Evolutionary conservation across 2,797 vertebrate genomes (phyloP).

Genomic region (Danio aesculapii): DNA sequence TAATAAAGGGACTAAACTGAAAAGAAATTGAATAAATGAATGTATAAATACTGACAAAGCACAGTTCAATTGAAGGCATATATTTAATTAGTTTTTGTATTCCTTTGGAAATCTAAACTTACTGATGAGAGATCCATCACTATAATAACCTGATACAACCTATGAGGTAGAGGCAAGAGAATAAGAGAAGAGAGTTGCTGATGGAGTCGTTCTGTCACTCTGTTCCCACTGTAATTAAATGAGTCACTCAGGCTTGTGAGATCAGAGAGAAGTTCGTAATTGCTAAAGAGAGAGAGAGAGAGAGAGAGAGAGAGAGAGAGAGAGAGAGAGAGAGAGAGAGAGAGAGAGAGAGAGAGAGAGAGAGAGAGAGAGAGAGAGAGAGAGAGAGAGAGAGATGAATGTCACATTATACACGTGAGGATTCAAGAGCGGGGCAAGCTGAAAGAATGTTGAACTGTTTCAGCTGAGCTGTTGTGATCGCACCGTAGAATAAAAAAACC

Average conservation of each 20-base stretch:
- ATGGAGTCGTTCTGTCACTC: constrained; percentile 49
- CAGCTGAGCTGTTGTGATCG: constrained; percentile 9
- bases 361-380: neutral
- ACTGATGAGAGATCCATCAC: neutral
- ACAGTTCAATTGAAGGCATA: neutral
- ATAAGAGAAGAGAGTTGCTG: constrained; percentile 28
- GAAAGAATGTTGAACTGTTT: constrained; percentile 33
- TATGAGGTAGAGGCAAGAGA: neutral
- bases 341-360: constrained; percentile 15
- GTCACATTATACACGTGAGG: constrained; percentile 38
- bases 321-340: constrained; percentile 14
- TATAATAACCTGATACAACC: neutral
- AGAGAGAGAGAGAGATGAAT: constrained; percentile 35
- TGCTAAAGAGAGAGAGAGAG: constrained; percentile 14
- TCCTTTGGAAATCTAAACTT: neutral
- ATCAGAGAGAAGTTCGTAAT: constrained; percentile 54
- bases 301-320: neutral
- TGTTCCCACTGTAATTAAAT: constrained; percentile 55
- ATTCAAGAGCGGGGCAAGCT: constrained; percentile 11
- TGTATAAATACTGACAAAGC: no score
- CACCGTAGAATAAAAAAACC: neutral
- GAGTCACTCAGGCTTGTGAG: constrained; percentile 50
- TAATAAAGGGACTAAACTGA: no score
- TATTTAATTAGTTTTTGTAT: neutral
- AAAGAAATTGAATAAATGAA: no score